A percentile compares a stretch with the other conserved stretches of the same genome.
These are phyloP conservation scores for Agrotis clavis DNA, from an alignment of 2,888 invertebrate species.

Conservation along the genomic window DNA sequence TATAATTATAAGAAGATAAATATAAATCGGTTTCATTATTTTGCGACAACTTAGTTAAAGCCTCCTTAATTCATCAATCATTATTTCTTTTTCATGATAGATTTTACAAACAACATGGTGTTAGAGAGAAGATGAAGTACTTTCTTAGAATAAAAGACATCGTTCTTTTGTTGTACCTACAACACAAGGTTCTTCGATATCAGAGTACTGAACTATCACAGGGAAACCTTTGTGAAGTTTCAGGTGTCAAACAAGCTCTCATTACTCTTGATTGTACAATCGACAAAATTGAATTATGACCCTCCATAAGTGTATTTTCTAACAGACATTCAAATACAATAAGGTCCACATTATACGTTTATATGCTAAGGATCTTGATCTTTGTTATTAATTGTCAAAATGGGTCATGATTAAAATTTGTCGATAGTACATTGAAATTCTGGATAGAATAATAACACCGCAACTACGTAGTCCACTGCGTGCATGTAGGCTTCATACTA, in stretches of 20 bases:
- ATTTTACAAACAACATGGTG: neutral
- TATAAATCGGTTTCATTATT: neutral
- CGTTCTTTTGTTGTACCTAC: neutral
- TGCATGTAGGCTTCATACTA: conserved; percentile 10
- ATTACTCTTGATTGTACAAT: conserved; percentile 1
- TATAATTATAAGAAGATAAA: too few species aligned
- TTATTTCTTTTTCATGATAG: neutral
- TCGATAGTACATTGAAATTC: conserved; percentile 1
- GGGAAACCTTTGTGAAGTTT: conserved; percentile 11
- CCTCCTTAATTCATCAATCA: neutral
- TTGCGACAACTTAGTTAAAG: neutral
- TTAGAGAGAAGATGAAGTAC: neutral
- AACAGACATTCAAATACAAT: too few species aligned
- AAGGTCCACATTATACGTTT: too few species aligned
- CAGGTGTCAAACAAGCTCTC: conserved; percentile 12
- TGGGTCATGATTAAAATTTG: too few species aligned
- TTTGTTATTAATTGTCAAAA: too few species aligned
- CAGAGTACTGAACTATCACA: conserved; percentile 1
- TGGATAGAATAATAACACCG: conserved; percentile 5
- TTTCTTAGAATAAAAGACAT: neutral
- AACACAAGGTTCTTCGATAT: conserved; percentile 8
- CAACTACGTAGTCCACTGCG: conserved; percentile 19
- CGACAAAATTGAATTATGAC: too few species aligned
- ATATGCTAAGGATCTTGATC: too few species aligned
- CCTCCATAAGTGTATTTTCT: too few species aligned